Evolutionary conservation across 2,113 vertebrate species (phyloP), one percentile per base, ranked within the genome.

Genomic region (Gallinago paraguaiae): DNA sequence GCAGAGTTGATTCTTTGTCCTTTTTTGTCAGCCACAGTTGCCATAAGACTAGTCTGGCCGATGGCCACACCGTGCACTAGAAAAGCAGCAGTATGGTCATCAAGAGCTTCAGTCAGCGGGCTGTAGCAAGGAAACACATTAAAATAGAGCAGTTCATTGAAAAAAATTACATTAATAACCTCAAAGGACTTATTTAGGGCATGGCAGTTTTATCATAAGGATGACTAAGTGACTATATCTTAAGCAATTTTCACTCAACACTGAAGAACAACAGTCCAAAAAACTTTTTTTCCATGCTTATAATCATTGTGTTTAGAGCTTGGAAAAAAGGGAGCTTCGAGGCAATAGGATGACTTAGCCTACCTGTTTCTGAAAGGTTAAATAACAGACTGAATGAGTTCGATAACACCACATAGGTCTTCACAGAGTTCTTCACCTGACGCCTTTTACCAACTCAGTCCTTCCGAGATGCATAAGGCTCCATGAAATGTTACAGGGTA

Each of bases 31-130:
- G 97, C 86, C 60, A 99, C 98, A 13, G 97, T 90, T 16, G 99
- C 99, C 1, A 96, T 98, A 45, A 99, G 97, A 50, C 97, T 99
- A 6, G 99, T 99, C 98, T 99, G 99, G 77, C 99, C 99, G 4
- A 99, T 97, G 37, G 97, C 91, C 48, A 97, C 3, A 2, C 99
- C 99, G 11, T 98, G 98, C 79, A 99, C 98, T 2, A 98, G 96
- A 94, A 99, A 99, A 16, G 97, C 97, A 14, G 98, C 98, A 0
- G 99, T 99, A 63, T 99, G 98, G 7, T 97, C 96, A 94, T 99
- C 99, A 9, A 95, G 94, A 23, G 98, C 96, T 94, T 99, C 99
- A 0, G 88, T 74, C 8, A 99, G 96, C 16, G 97, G 93, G 65
- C 99, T 99, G 97, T 4, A 85, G 82, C 9, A 91, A 50, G 89